These are phyloP conservation scores for Apis mellifera DNA, from an alignment of 1,140 invertebrate genomes.

Conservation along the genomic window Amel_HAv3.1 CM009935.2:13044501-13045000, in stretches of 20 bases:
- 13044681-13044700: neutral
- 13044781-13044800: neutral
- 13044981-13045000: neutral
- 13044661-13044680: too few relatives aligned
- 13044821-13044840: too few relatives aligned
- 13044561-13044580: constrained; percentile 22
- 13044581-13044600: neutral
- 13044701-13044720: neutral
- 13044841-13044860: constrained; percentile 15
- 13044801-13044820: too few relatives aligned
- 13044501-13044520: constrained; percentile 36
- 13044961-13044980: neutral
- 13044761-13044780: neutral
- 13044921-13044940: neutral
- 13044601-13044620: too few relatives aligned
- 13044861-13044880: constrained; percentile 13
- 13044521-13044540: neutral
- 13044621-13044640: too few relatives aligned
- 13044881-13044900: constrained; percentile 28
- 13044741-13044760: neutral
- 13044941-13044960: neutral
- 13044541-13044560: neutral
- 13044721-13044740: neutral
- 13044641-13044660: too few relatives aligned
- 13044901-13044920: constrained; percentile 14